Conservation (phyloP, 1,140 invertebrate species). For the Oryzaephilus surinamensis region DNA sequence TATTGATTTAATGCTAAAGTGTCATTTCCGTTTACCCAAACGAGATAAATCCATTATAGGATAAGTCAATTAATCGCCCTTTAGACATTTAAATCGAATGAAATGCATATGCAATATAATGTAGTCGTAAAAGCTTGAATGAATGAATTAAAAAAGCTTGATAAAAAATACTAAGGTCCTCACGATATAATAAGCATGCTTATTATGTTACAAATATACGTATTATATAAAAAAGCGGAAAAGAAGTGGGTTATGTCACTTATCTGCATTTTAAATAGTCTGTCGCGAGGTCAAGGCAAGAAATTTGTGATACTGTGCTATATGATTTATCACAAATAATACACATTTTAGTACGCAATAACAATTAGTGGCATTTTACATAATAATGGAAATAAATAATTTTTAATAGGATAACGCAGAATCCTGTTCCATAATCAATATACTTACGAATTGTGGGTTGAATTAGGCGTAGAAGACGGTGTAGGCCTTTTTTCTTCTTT, state of each 20-base stretch:
- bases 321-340: constrained; percentile 7
- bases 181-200: too few relatives aligned
- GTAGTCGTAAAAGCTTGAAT: too few relatives aligned
- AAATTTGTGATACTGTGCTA: constrained; percentile 3
- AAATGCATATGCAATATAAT: constrained; percentile 8
- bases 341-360: background rate
- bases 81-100: background rate
- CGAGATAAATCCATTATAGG: too few relatives aligned
- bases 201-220: too few relatives aligned
- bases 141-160: too few relatives aligned
- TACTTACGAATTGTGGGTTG: constrained; percentile 32
- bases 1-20: too few relatives aligned
- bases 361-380: constrained; percentile 4
- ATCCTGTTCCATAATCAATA: too few relatives aligned
- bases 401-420: too few relatives aligned
- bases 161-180: too few relatives aligned
- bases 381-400: background rate
- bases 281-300: constrained; percentile 18
- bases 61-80: too few relatives aligned
- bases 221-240: constrained; percentile 15
- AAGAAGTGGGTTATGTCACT: constrained; percentile 22
- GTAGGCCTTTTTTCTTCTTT: constrained; percentile 56
- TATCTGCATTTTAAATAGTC: constrained; percentile 9
- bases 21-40: constrained; percentile 11
- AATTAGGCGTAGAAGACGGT: constrained; percentile 47